phyloP scores from a whole-genome alignment of 2,113 vertebrate species.

The Nerophis lumbriciformis region DNA sequence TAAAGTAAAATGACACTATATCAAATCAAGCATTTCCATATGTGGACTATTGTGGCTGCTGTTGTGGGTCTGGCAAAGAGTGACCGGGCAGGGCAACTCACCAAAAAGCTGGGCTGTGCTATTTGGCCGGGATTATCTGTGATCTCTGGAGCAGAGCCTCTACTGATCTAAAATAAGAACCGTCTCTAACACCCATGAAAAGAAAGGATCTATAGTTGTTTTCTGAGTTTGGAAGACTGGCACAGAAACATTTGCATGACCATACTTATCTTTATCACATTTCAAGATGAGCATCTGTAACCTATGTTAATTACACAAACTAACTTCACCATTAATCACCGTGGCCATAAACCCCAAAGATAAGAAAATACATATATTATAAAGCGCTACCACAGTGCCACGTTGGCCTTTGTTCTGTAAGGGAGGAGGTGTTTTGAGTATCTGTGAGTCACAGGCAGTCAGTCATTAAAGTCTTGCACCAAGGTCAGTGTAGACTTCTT shows the following conservation, averaged over 20 bases:
- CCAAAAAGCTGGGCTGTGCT: conserved; percentile 32
- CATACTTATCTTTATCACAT: neutral
- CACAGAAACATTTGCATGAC: neutral
- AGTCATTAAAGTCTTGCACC: conserved; percentile 17
- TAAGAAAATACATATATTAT: conserved; percentile 40
- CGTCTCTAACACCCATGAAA: conserved; percentile 2
- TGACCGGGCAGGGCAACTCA: conserved; percentile 25
- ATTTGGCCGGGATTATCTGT: conserved; percentile 28
- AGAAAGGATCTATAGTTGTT: neutral
- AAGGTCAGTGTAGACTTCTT: conserved; percentile 42
- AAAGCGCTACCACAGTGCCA: conserved; percentile 32
- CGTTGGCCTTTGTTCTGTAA: conserved; percentile 35
- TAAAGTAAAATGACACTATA: conserved; percentile 99
- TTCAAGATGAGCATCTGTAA: conserved; percentile 11
- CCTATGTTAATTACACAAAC: conserved; percentile 31
- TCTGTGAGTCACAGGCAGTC: conserved; percentile 40
- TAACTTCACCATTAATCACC: conserved; percentile 45
- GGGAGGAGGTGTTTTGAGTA: conserved; percentile 40
- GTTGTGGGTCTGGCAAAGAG: conserved; percentile 26
- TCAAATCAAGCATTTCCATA: conserved; percentile 99
- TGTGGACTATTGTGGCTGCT: conserved; percentile 85
- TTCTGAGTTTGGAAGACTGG: neutral
- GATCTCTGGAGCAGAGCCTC: conserved; percentile 83
- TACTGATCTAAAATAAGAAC: conserved; percentile 68
- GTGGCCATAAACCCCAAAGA: conserved; percentile 52